Evolutionary conservation across 2,888 invertebrate genomes (phyloP), one percentile per base, ranked within the genome.

Genomic region (Calliphora vomitoria): DNA sequence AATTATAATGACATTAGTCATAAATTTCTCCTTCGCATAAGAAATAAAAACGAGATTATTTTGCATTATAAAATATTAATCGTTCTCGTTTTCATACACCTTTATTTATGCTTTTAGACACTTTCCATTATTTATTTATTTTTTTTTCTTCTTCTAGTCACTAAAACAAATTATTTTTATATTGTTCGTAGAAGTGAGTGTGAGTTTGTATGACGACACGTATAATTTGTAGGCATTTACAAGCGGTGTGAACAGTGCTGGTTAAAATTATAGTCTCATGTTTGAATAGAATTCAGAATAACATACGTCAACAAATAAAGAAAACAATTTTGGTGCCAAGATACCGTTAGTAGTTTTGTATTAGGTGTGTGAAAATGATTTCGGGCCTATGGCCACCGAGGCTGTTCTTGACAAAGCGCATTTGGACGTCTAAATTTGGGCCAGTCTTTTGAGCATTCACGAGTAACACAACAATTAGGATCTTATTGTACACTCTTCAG

Each of bases 41-140:
- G 38, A 41, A 53, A 66, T 78, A 78, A 35, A 53, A 66, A 53
- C 25, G 25, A 25, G 47, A 68, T 41, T 18, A 44, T 38, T 64
- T 64, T 1, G 62, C 62, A 38, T 64, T 64, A 18, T 13, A 62
- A 62, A 38, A 15, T 44, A 41, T 25, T 74, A 41, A 8, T 58
- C 8, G 15, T 35, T 25, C 15, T 44, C 31, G 74, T 78, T 44
- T 44, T 44, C 13, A 44, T 13, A 41, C 50, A 53, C 38, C 11
- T 66, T 78, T 13, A 44, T 55, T 66, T 78, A 44, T 58, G 15
- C 58, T 58, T 60, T 69, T 35, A 58, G 15, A 64, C 62, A 81
- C 71, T 81, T 81, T 81, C 53, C 53, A 64, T 81, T 74, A 60
- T 44, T 75, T 18, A 31, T 35, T 72, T 38, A 58, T 13, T 69